phyloP scores from a whole-genome alignment of 2,888 invertebrate species.

The Polyommatus iphigenia region DNA sequence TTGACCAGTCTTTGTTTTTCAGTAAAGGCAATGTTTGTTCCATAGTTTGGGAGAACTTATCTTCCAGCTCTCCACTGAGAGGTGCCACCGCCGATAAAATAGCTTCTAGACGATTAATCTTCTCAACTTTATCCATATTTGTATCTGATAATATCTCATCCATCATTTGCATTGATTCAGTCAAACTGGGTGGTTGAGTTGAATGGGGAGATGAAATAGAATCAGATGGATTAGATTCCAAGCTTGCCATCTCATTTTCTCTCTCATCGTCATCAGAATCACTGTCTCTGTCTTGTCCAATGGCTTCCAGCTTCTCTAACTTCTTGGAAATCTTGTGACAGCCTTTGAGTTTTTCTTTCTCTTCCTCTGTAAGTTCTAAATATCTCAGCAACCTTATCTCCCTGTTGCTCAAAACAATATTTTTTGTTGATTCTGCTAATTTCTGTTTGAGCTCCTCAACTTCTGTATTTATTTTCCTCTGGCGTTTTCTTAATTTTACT shows the following conservation, averaged over 20 bases:
- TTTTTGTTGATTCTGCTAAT: slow-evolving; percentile 89
- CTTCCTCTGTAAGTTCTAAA: slow-evolving; percentile 94
- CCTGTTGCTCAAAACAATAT: slow-evolving; percentile 93
- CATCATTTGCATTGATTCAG: slow-evolving; percentile 94
- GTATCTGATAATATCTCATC: slow-evolving; percentile 91
- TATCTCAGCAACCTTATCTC: slow-evolving; percentile 94
- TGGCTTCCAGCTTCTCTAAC: slow-evolving; percentile 91
- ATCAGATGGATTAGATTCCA: slow-evolving; percentile 90
- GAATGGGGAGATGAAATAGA: slow-evolving; percentile 87
- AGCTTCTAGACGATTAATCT: slow-evolving; percentile 92
- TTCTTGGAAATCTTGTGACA: slow-evolving; percentile 96
- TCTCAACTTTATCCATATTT: slow-evolving; percentile 90
- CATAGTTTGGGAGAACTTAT: slow-evolving; percentile 76
- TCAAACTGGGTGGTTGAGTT: slow-evolving; percentile 89
- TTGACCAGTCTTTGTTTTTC: slow-evolving; percentile 78
- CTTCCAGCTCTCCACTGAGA: slow-evolving; percentile 81
- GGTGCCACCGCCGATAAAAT: slow-evolving; percentile 90
- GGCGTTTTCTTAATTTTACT: slow-evolving; percentile 92
- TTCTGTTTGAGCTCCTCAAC: slow-evolving; percentile 92
- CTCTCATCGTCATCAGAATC: slow-evolving; percentile 87
- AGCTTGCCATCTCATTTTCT: slow-evolving; percentile 88
- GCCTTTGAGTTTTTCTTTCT: slow-evolving; percentile 94
- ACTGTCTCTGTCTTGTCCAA: slow-evolving; percentile 87
- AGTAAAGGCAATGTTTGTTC: slow-evolving; percentile 76
- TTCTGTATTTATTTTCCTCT: slow-evolving; percentile 94